These are phyloP conservation scores for Corythaixoides concolor DNA, from an alignment of 2,113 vertebrate species.

Conservation along the genomic window DNA sequence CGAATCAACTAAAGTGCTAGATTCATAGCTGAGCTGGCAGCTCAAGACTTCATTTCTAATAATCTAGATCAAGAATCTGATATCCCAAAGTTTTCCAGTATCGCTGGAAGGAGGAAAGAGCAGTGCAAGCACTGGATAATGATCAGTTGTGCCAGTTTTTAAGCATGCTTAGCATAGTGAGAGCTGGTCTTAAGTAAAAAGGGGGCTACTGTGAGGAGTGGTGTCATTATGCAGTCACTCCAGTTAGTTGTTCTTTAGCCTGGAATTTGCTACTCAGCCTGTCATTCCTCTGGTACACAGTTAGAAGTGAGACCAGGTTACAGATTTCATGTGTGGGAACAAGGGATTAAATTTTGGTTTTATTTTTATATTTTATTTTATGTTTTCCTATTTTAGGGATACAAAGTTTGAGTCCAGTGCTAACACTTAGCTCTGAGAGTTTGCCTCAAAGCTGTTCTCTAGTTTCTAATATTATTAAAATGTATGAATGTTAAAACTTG, in stretches of 20 bases:
- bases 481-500: not conserved
- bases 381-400: not conserved
- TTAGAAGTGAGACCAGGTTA: not conserved
- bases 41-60: not conserved
- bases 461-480: not conserved
- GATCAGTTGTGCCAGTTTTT: not conserved
- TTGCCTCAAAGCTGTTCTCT: not conserved
- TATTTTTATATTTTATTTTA: not conserved
- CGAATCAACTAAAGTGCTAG: not conserved
- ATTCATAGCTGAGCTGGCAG: not conserved
- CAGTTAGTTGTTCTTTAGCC: not conserved
- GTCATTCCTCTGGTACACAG: not conserved
- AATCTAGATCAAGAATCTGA: not conserved
- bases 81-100: not conserved
- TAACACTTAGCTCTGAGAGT: not conserved
- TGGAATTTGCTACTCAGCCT: not conserved
- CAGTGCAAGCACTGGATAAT: not conserved
- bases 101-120: not conserved
- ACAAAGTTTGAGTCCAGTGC: not conserved
- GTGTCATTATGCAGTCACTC: no score
- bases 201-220: not conserved
- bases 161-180: not conserved
- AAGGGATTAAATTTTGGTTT: not conserved
- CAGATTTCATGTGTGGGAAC: not conserved
- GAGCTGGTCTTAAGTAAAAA: not conserved